These are phyloP conservation scores for Rousettus leschenaultii DNA, from an alignment of 2,113 vertebrate genomes.

Conservation along the genomic window DNA sequence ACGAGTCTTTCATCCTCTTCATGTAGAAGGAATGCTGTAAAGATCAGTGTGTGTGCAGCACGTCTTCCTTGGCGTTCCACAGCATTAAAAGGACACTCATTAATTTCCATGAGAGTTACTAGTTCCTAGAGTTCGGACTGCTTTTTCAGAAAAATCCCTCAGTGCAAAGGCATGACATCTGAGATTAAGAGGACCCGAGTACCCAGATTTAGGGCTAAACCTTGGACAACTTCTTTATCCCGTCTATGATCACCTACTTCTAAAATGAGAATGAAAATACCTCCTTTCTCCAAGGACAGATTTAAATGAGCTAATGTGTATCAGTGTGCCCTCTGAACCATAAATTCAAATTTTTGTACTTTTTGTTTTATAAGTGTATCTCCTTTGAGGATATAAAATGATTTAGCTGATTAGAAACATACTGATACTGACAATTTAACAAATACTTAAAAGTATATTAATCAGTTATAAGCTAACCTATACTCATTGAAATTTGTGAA, in stretches of 20 bases:
- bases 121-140: background rate
- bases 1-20: background rate
- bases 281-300: background rate
- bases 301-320: background rate
- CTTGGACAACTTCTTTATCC: conserved; percentile 11
- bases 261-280: background rate
- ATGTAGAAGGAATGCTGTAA: background rate
- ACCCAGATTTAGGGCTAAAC: background rate
- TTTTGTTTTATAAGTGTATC: background rate
- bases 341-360: conserved; percentile 7
- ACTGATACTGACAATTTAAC: background rate
- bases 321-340: background rate
- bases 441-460: background rate
- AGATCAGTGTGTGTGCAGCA: background rate
- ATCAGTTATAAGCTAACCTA: background rate
- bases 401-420: background rate
- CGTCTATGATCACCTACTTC: background rate
- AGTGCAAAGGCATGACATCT: background rate
- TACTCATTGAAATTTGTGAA: background rate
- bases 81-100: background rate
- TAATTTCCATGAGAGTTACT: conserved; percentile 29
- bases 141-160: background rate
- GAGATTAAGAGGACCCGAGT: background rate
- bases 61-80: background rate
- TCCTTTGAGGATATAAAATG: conserved; percentile 10